Base-by-base conservation (phyloP, 2,113 vertebrate species). In the Alosa alosa region DNA sequence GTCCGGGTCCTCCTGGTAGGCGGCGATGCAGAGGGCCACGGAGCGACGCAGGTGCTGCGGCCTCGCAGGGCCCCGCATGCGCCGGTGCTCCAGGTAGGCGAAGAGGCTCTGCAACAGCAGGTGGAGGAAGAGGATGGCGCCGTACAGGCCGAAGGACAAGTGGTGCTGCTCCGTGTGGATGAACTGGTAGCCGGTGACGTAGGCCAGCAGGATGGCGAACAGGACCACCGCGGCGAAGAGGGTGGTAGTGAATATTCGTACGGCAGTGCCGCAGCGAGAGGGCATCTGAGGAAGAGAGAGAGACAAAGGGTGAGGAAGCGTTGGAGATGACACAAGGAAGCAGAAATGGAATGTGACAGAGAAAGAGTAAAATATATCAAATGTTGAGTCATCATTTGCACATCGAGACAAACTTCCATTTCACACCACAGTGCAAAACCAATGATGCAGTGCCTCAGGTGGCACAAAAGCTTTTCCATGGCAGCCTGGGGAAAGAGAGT, bases 121-220 rank as follows among this genome's bases (percentile, higher is more conserved):
- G 90, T 99, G 98, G 78, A 99, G 96, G 83, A 96, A 97, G 86
- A 99, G 95, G 93, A 98, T 97, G 90, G 98, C 98, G 0, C 98
- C 98, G 46, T 99, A 99, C 78, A 99, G 95, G 75, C 98, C 98
- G 0, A 99, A 99, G 86, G 98, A 99, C 72, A 99, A 96, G 94
- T 99, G 97, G 94, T 99, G 98, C 93, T 97, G 97, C 91, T 99
- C 98, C 0, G 98, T 99, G 93, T 97, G 98, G 92, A 99, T 98
- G 93, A 99, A 99, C 94, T 99, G 98, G 94, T 99, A 99, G 36
- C 98, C 98, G 0, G 97, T 99, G 88, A 99, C 95, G 3, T 99
- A 99, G 87, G 98, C 98, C 1, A 98, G 94, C 39, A 99, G 94
- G 91, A 99, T 98, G 88, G 97, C 97, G 86, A 97, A 97, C 90